Percentiles rank a stretch among this genome's conserved stretches.
Conservation (phyloP, 2,113 vertebrate species). For the Plectropomus leopardus region DNA sequence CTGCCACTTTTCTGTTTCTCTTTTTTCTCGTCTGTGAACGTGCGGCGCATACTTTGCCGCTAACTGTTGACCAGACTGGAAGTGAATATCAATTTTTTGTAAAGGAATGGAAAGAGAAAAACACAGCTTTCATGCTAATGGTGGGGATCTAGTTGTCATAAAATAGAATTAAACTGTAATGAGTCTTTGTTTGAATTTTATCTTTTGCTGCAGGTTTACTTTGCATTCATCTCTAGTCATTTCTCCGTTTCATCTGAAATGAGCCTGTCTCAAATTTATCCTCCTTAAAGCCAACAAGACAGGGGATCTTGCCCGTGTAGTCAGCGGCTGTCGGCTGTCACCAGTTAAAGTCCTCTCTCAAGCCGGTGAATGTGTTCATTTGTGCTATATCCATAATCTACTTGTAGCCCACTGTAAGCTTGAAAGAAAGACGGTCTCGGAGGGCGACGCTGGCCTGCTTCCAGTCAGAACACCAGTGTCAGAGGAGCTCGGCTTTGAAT, state of each 20-base stretch:
- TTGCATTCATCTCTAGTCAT: conserved; percentile 29
- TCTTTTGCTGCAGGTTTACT: conserved; percentile 41
- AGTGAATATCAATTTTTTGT: conserved; percentile 33
- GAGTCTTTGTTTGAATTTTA: conserved; percentile 42
- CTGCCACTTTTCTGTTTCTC: not conserved
- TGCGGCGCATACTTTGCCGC: conserved; percentile 15
- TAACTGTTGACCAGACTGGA: conserved; percentile 3
- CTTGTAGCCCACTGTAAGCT: conserved; percentile 60
- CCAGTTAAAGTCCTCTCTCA: conserved; percentile 50
- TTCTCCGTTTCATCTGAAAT: conserved; percentile 35
- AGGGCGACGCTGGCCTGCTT: conserved; percentile 60
- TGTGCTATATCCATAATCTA: conserved; percentile 67
- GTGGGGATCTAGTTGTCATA: conserved; percentile 40
- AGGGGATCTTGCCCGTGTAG: conserved; percentile 28
- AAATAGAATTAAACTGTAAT: conserved; percentile 39
- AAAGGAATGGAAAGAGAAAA: conserved; percentile 13
- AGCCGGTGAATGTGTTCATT: conserved; percentile 59
- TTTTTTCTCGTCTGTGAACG: not conserved
- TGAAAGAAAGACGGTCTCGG: conserved; percentile 59
- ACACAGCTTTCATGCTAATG: not conserved
- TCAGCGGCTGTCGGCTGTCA: conserved; percentile 46
- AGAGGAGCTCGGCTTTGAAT: conserved; percentile 64
- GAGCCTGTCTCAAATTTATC: conserved; percentile 43
- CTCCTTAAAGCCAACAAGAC: conserved; percentile 51
- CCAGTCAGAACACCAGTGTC: conserved; percentile 62